These are phyloP conservation scores for Nemurella pictetii DNA, from an alignment of 2,888 invertebrate species.

Conservation along the genomic window DNA sequence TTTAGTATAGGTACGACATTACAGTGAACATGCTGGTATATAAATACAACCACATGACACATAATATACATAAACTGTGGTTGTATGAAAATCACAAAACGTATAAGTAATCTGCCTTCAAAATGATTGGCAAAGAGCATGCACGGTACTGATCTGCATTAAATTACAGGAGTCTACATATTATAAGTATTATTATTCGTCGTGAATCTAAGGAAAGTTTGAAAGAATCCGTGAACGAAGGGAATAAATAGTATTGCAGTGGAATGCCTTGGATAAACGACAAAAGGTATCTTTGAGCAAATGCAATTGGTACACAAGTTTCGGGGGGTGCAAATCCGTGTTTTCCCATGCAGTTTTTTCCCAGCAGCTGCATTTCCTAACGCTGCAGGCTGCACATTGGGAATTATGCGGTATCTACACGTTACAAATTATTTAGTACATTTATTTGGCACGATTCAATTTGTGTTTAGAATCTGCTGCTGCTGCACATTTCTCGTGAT, in stretches of 20 bases:
- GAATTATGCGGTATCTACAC: not conserved
- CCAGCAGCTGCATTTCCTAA: not conserved
- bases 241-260: slow-evolving; percentile 36
- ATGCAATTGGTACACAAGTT: slow-evolving; percentile 34
- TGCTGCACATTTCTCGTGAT: not conserved
- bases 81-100: not conserved
- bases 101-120: not conserved
- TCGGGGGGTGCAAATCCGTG: not conserved
- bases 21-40: not conserved
- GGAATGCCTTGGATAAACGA: slow-evolving; percentile 38
- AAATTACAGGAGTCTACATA: not conserved
- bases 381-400: slow-evolving; percentile 1
- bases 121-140: not conserved
- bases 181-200: not conserved
- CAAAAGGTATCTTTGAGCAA: slow-evolving; percentile 36
- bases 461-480: slow-evolving; percentile 39
- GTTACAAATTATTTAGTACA: slow-evolving; percentile 33
- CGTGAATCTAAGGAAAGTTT: not conserved
- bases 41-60: not conserved
- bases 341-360: not conserved
- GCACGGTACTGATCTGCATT: not conserved
- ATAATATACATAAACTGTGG: not conserved
- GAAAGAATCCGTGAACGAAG: not conserved
- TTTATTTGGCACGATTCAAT: slow-evolving; percentile 24
- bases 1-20: not conserved